A percentile compares a stretch with the other conserved stretches of the same genome.
Evolutionary conservation across 1,140 invertebrate species (phyloP).

Genomic region (Hypothenemus hampei): DNA sequence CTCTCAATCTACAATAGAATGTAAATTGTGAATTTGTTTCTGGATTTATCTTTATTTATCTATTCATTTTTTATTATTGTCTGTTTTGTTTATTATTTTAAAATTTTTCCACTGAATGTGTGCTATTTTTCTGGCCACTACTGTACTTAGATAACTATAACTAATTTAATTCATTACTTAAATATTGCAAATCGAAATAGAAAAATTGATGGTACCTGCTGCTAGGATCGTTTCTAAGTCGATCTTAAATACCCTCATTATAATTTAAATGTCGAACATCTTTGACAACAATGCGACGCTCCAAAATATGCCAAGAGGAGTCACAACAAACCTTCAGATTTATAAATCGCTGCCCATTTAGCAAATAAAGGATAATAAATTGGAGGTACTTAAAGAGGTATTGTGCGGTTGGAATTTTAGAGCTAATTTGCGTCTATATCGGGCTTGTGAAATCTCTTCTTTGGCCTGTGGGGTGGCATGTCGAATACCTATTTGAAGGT

Average conservation of each 20-base stretch:
- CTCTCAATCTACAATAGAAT: no score
- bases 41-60: no score
- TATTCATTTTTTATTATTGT: no score
- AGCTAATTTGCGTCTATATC: constrained; percentile 16
- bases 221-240: no score
- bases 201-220: no score
- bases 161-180: no score
- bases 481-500: constrained; percentile 3
- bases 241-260: neutral
- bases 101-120: no score
- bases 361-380: constrained; percentile 28
- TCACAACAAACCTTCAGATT: constrained; percentile 6
- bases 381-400: constrained; percentile 23
- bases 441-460: constrained; percentile 9
- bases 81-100: no score
- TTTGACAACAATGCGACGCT: constrained; percentile 16
- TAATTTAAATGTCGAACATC: constrained; percentile 8
- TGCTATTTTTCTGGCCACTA: no score
- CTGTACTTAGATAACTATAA: no score
- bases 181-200: no score
- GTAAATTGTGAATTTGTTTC: no score
- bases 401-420: constrained; percentile 10
- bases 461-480: constrained; percentile 10
- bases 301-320: constrained; percentile 2
- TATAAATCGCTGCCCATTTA: constrained; percentile 27